Conservation (phyloP, 2,888 invertebrate genomes). For the Gerris lacustris region DNA sequence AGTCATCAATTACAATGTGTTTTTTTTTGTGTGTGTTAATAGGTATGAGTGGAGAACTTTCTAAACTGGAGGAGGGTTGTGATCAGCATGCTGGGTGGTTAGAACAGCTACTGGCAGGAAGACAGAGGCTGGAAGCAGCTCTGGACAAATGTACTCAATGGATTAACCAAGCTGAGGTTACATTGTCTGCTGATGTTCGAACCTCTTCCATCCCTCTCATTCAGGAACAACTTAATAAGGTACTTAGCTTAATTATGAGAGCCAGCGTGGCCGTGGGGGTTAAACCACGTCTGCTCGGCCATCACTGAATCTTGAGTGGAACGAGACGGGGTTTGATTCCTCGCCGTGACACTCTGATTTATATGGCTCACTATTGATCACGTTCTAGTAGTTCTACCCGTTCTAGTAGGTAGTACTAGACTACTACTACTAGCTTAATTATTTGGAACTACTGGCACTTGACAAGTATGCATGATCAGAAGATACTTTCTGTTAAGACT, state of each 20-base stretch:
- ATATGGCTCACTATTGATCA: too few species aligned
- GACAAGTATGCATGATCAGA: too few species aligned
- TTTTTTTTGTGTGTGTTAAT: slow-evolving; percentile 7
- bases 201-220: slow-evolving; percentile 68
- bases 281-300: too few species aligned
- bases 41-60: slow-evolving; percentile 26
- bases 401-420: too few species aligned
- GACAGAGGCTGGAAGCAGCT: slow-evolving; percentile 70
- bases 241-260: too few species aligned
- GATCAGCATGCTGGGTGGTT: slow-evolving; percentile 55
- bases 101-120: slow-evolving; percentile 58
- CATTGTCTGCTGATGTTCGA: slow-evolving; percentile 66
- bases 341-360: too few species aligned
- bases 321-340: too few species aligned
- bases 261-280: too few species aligned
- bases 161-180: slow-evolving; percentile 82
- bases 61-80: slow-evolving; percentile 38
- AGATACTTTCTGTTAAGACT: too few species aligned
- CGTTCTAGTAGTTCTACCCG: too few species aligned
- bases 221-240: slow-evolving; percentile 74
- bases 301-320: too few species aligned
- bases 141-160: slow-evolving; percentile 71
- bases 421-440: background rate
- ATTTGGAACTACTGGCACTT: background rate
- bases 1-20: background rate